A percentile compares a stretch with the other conserved stretches of the same genome.
Evolutionary conservation across 2,888 invertebrate genomes (phyloP).

Genomic region (Chrysolina haemoptera): DNA sequence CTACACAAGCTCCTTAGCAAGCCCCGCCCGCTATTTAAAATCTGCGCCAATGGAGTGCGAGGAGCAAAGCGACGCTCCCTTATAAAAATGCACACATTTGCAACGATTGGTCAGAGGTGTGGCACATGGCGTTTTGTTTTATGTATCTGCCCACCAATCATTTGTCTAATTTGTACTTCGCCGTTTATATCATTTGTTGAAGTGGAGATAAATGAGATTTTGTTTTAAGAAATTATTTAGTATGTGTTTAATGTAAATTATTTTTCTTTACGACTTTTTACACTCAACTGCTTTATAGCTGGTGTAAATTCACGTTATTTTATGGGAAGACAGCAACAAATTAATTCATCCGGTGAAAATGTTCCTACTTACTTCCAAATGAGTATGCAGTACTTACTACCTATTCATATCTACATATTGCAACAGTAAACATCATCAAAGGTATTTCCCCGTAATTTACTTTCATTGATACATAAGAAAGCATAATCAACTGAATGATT

Average conservation of each 20-base stretch:
- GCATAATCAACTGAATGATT: too few relatives aligned
- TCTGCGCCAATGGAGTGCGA: constrained; percentile 51
- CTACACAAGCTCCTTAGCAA: constrained; percentile 58
- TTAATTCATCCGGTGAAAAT: constrained; percentile 39
- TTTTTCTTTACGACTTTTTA: constrained; percentile 66
- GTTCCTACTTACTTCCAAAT: background rate
- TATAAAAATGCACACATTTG: constrained; percentile 58
- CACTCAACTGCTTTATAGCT: constrained; percentile 58
- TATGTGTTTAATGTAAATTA: constrained; percentile 69
- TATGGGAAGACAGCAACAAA: constrained; percentile 55
- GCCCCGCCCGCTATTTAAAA: constrained; percentile 57
- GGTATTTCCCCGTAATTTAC: too few relatives aligned
- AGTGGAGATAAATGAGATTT: constrained; percentile 69
- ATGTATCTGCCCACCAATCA: constrained; percentile 63
- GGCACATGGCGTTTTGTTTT: constrained; percentile 49
- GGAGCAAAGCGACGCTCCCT: constrained; percentile 54
- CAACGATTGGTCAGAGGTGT: constrained; percentile 59
- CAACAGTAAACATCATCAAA: too few relatives aligned
- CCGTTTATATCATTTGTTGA: constrained; percentile 68
- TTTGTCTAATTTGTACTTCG: constrained; percentile 63
- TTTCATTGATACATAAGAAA: too few relatives aligned
- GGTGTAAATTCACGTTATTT: constrained; percentile 53
- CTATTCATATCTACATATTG: too few relatives aligned
- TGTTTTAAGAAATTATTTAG: constrained; percentile 69
- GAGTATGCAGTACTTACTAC: background rate